Evolutionary conservation across 2,888 invertebrate species (phyloP), one percentile per base, ranked within the genome.

Genomic region (Cybosia mesomella): DNA sequence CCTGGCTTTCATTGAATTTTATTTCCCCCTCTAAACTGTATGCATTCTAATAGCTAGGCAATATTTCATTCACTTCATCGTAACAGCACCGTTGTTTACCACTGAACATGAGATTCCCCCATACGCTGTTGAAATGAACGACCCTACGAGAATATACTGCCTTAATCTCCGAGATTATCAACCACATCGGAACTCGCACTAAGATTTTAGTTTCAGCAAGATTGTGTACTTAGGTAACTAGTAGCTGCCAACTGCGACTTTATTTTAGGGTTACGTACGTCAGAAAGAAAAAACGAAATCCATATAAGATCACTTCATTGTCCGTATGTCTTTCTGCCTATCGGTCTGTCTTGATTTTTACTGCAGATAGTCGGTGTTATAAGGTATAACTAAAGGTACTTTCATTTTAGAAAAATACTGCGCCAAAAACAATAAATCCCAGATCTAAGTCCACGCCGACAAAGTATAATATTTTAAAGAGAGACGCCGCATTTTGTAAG

Each of bases 111-210:
- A 63, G 58, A 28, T 59, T 43, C 36, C 3, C 53, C 54, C 28
- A 34, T 34, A 58, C 11, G 24, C 24, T 58, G 58, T n/a, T 49
- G 28, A 53, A 58, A 59, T 64, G 59, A 63, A 58, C 63, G 67
- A 64, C 34, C 58, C 36, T n/a, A 53, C 36, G 21, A 59, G 53
- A 34, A 63, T 63, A 67, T 64, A 67, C 58, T 54, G 67, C 53
- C 63, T 58, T 64, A 67, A 67, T 64, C 58, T 39, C 58, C 49
- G 36, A 67, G 58, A 63, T 63, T 58, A 53, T 39, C 53, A 58
- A 9, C 55, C 58, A 62, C 36, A 49, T 36, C 11, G 36, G 21
- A 24, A 67, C 53, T 63, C 8, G 49, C 36, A 58, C 28, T 63
- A 36, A 63, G 49, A 58, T 54, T 58, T 54, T 67, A 54, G 63